Conservation (phyloP, 2,113 vertebrate species). For the Nothocercus nigrocapillus region DNA sequence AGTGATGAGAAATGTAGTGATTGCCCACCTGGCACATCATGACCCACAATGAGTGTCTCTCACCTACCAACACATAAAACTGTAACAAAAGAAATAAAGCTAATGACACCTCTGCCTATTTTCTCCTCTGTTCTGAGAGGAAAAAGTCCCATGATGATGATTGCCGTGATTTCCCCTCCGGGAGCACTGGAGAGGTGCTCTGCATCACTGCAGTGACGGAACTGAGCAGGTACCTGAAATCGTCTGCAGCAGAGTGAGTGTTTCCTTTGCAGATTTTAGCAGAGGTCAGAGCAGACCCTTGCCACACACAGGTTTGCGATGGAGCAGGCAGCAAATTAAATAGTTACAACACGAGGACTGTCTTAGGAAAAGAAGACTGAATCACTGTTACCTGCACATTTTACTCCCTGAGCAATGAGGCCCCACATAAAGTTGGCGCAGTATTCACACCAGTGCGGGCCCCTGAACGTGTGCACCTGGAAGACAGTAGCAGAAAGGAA, state of each 20-base stretch:
- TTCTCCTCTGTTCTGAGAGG: neutral
- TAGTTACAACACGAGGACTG: neutral
- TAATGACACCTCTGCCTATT: neutral
- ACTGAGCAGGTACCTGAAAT: neutral
- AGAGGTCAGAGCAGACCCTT: neutral
- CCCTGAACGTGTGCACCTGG: slow-evolving; percentile 96
- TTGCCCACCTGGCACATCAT: neutral
- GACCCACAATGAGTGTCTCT: neutral
- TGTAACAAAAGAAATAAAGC: neutral
- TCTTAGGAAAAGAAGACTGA: neutral
- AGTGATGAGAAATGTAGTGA: neutral
- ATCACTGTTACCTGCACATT: slow-evolving; percentile 91
- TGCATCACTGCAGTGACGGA: neutral
- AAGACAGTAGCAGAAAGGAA: slow-evolving; percentile 67
- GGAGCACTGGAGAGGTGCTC: fast-evolving
- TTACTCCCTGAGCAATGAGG: slow-evolving; percentile 98
- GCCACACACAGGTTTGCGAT: fast-evolving
- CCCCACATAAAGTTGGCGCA: slow-evolving; percentile 99
- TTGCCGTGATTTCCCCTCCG: neutral
- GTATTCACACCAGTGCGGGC: slow-evolving; percentile 99
- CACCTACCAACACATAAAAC: neutral
- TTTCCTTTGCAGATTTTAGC: neutral
- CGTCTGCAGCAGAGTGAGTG: neutral
- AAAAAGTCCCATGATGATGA: neutral
- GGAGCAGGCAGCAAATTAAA: neutral